These are phyloP conservation scores for Chironomus riparius DNA, from an alignment of 2,888 invertebrate species.

Conservation along the genomic window DNA sequence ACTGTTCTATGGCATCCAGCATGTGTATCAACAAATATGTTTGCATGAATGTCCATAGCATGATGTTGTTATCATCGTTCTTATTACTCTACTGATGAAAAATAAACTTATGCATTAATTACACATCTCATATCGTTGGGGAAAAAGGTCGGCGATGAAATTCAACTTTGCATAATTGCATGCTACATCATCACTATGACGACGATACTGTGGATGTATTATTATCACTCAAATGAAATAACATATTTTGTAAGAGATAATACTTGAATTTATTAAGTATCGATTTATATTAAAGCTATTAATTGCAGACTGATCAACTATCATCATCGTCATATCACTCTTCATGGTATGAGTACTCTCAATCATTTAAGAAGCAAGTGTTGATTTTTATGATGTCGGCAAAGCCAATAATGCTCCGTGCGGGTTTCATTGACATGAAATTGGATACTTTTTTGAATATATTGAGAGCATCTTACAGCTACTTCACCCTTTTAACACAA, in stretches of 20 bases:
- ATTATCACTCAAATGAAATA: constrained; percentile 28
- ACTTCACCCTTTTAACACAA: constrained; percentile 22
- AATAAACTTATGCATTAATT: too few species aligned
- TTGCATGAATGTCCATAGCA: too few species aligned
- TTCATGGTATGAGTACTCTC: constrained; percentile 23
- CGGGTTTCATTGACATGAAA: constrained; percentile 24
- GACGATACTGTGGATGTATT: constrained; percentile 28
- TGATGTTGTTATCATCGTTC: too few species aligned
- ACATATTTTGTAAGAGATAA: constrained; percentile 15
- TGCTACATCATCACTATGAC: constrained; percentile 28
- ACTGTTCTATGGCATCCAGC: too few species aligned
- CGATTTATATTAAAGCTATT: background rate
- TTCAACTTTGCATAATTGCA: constrained; percentile 21
- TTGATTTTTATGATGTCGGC: constrained; percentile 21
- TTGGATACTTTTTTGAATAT: constrained; percentile 26
- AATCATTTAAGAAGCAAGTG: background rate
- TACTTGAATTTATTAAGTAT: background rate
- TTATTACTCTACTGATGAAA: background rate
- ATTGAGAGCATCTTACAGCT: constrained; percentile 27
- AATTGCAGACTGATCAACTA: constrained; percentile 16
- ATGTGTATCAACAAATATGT: too few species aligned
- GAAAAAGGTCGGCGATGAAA: background rate
- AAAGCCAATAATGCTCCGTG: constrained; percentile 24
- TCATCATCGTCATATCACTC: constrained; percentile 13
- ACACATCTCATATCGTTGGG: too few species aligned